Conservation (phyloP, 2,113 vertebrate species). For the Tringa solitaria region DNA sequence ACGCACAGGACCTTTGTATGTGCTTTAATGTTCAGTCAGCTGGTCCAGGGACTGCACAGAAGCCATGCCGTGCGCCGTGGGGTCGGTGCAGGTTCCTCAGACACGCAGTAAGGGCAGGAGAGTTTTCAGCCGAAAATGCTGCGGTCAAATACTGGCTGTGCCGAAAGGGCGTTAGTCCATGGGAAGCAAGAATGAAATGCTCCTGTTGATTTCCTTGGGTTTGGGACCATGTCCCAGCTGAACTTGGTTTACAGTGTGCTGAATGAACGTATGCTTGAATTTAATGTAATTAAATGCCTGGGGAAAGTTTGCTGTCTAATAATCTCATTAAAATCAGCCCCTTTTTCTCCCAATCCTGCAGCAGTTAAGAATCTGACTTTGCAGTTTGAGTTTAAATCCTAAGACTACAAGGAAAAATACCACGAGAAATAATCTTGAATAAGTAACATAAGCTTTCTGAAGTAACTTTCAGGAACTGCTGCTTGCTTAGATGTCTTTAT, state of each 20-base stretch:
- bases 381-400: neutral
- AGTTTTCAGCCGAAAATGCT: neutral
- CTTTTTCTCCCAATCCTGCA: neutral
- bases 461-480: neutral
- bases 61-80: fast-evolving
- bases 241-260: neutral
- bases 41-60: neutral
- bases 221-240: neutral
- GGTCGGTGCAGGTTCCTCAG: neutral
- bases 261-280: neutral
- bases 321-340: neutral
- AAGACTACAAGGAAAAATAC: neutral
- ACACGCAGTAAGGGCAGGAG: neutral
- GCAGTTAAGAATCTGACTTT: neutral
- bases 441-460: neutral
- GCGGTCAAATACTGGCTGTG: neutral
- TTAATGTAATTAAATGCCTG: neutral
- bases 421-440: neutral
- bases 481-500: neutral
- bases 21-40: neutral
- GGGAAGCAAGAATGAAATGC: neutral
- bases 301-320: neutral
- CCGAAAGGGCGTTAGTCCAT: neutral
- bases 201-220: neutral
- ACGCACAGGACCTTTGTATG: neutral